Conservation (phyloP, 2,113 vertebrate species). For the Rynchops niger region DNA sequence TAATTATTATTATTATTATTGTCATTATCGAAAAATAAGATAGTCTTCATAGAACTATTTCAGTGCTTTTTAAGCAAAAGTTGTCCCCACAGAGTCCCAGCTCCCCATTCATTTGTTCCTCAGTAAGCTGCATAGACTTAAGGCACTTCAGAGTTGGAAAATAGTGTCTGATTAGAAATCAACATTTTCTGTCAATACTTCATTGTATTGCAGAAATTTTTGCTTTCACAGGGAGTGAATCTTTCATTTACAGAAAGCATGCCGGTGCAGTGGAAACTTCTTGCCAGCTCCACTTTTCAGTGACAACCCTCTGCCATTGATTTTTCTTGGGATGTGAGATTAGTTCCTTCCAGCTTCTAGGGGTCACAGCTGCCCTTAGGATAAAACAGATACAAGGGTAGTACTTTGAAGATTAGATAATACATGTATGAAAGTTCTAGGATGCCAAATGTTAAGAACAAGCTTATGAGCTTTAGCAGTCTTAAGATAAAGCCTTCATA, state of each 20-base stretch:
- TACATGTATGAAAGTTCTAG: background rate
- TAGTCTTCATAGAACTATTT: background rate
- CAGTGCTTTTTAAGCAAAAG: background rate
- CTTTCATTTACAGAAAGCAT: background rate
- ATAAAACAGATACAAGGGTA: background rate
- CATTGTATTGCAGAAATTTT: background rate
- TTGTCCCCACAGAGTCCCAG: background rate
- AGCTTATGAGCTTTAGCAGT: background rate
- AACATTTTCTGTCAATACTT: background rate
- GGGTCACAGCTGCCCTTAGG: background rate
- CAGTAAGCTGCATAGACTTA: background rate
- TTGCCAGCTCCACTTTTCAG: background rate
- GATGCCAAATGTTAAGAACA: background rate
- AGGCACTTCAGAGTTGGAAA: background rate
- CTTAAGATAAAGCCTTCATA: background rate
- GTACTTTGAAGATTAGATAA: background rate
- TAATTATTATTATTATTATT: background rate
- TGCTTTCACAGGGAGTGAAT: background rate
- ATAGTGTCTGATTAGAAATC: background rate
- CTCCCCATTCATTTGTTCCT: background rate
- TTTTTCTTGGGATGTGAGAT: background rate
- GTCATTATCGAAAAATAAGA: background rate
- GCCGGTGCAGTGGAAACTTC: background rate
- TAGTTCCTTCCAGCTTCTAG: background rate
- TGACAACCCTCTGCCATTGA: background rate